Base-by-base conservation (phyloP, 2,888 invertebrate genomes). In the Eupithecia exiguata region DNA sequence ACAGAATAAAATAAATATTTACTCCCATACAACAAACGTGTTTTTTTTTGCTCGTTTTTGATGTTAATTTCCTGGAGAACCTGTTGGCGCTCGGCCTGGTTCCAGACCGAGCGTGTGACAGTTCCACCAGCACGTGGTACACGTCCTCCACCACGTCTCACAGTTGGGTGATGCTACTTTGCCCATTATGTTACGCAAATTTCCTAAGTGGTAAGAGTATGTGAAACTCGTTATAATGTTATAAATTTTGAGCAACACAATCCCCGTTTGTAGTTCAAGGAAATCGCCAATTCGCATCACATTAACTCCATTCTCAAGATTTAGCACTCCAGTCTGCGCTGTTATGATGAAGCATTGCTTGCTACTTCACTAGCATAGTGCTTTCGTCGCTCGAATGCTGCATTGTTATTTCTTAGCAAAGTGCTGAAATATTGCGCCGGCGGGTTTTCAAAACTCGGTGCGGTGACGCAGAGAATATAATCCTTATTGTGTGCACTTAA, bases 381-480 rank as follows among this genome's bases (percentile, higher is more conserved):
- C 90, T 89, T 87, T 90, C 87, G 86, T 82, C 85, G 83, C 85
- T 85, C 85, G 84, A 86, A 86, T 85, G 84, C 80, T 84, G 89
- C 90, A 92, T 92, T 92, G 93, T 93, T 93, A 92, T 93, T 93
- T 92, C 92, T 91, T 86, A 88, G 86, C 82, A 83, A 86, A 91
- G 91, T 87, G 89, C 87, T 93, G 90, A 93, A 91, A 93, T 92
- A 93, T 92, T 89, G 89, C 87, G 82, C 86, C 84, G 86, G 84
- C 84, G 86, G 84, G 84, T 85, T 87, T 86, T 85, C 81, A 84
- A 85, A 87, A 86, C 80, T 77, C 75, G 58, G 74, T 73, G 74
- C 75, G 72, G 75, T 79, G 78, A 78, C 78, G 76, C 77, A 73
- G 71, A 74, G 77, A 80, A 80, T 73, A 76, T 80, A 80, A 80